Conservation (phyloP, 2,113 vertebrate genomes). For the Lagopus muta region DNA sequence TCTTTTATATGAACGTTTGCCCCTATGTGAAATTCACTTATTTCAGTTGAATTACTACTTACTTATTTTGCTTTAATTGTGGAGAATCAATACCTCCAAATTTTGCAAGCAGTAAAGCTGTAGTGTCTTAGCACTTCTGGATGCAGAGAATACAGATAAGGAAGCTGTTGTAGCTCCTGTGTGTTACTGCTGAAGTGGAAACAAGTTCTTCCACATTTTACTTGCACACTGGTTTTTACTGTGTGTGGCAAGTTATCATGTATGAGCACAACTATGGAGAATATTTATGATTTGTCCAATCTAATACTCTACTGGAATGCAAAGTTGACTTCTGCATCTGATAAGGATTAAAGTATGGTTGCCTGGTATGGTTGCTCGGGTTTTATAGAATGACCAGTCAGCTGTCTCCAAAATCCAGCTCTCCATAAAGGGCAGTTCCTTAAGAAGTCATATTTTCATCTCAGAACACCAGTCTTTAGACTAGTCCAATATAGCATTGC, state of each 20-base stretch:
- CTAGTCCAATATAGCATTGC: not conserved
- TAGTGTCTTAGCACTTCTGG: not conserved
- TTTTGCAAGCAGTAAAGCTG: not conserved
- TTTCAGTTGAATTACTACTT: slow-evolving; percentile 35
- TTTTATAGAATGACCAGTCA: slow-evolving; percentile 19
- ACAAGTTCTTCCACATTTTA: not conserved
- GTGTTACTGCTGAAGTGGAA: not conserved
- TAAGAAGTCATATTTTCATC: not conserved
- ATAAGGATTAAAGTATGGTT: slow-evolving; percentile 26
- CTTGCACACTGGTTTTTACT: slow-evolving; percentile 1
- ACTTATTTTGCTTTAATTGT: slow-evolving; percentile 17
- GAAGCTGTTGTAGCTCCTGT: not conserved
- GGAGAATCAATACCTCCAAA: not conserved
- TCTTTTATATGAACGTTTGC: not conserved
- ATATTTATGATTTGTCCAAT: not conserved
- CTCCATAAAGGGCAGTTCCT: not conserved
- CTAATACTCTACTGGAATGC: not conserved
- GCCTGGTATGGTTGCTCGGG: not conserved
- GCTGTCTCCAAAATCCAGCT: not conserved
- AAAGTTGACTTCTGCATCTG: slow-evolving; percentile 6
- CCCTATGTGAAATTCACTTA: not conserved
- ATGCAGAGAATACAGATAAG: slow-evolving; percentile 1
- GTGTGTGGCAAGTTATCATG: not conserved
- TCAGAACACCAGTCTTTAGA: not conserved
- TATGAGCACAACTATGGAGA: not conserved